Evolutionary conservation across 1,140 invertebrate genomes (phyloP), one percentile per base, ranked within the genome.

Genomic region (Helicoverpa armigera): DNA sequence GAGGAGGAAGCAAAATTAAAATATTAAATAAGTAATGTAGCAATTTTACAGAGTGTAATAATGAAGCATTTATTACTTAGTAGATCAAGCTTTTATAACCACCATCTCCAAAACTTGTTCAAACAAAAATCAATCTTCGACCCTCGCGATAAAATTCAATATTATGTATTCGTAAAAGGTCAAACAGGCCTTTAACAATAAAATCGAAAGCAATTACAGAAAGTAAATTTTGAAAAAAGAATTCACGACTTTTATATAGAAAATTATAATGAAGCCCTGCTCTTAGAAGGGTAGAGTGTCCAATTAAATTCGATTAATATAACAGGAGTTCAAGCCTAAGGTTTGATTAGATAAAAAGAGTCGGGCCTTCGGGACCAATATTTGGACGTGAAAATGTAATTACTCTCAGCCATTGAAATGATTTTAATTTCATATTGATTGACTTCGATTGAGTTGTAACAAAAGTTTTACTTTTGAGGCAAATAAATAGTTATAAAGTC

Each of bases 221-320:
- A 63, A 63, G 69, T 53, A 70, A 75, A 50, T 60, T 48, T 51
- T 60, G 3, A 76, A 76, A 43, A 76, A 60, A 51, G n/a, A 50
- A 50, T 61, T 63, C 23, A 51, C 35, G 56, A 63, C 35, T 76
- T 76, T 76, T 76, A 13, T 72, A 31, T 29, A 58, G 14, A 76
- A 69, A 76, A 61, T 76, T 51, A 76, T 76, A 76, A 76, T 76
- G 73, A 76, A 76, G 56, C 58, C 16, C 18, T 50, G 43, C 50
- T 29, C 69, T 72, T 72, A 56, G 73, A 76, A 76, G 73, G 73
- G 58, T 76, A 76, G 73, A 76, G 73, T 61, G 58, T 76, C 73
- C 73, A 76, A 76, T 76, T 76, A 76, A 76, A 63, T 56, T 61
- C 73, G 58, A 76, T 76, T 76, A 76, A 51, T 63, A 76, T 63